Base-by-base conservation (phyloP, 2,888 invertebrate species). In the Parapristionchus giblindavisi region DNA sequence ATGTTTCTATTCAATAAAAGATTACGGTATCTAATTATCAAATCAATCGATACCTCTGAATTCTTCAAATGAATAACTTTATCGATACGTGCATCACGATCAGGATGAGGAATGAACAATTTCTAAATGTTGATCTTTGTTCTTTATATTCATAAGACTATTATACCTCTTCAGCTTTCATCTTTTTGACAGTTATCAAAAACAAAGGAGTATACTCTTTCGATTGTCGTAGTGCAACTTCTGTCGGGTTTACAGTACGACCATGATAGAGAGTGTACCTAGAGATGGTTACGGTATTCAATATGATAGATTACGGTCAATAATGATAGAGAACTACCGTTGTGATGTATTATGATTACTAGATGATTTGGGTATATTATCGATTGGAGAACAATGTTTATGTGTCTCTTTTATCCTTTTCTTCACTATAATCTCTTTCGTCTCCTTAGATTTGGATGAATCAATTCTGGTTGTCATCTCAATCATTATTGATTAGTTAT, bases 181-280 rank as follows among this genome's bases (percentile, higher is more conserved):
- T 66, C 51, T 34, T 51, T 14, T 32, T 66, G 5, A 51, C 38
- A 21, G 51, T 38, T 38, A 48, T 29, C 11, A 66, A 38, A 6
- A 66, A 36, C 5, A 66, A 34, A 38, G 66, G 66, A 48, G 66
- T 51, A 17, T 48, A 32, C 66, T 66, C 48, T 32, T 43, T 66
- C 3, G 51, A 48, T 66, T 51, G 48, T 24, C 36, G 27, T 11
- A 66, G 32, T 66, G 32, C 34, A 29, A 34, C 21, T 51, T 17
- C n/a, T n/a, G 48, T 38, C 2, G 66, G 66, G 51, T 66, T 36
- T 29, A 66, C 24, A 32, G 66, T 24, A n/a, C 34, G 32, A 14
- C 14, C 48, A 21, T 48, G 48, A 21, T 48, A 21, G 21, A 21
- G 48, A 48, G 48, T 48, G 48, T 11, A 11, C 21, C 48, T 48